Evolutionary conservation across 2,888 invertebrate genomes (phyloP).

Genomic region (Ectemnius lituratus): DNA sequence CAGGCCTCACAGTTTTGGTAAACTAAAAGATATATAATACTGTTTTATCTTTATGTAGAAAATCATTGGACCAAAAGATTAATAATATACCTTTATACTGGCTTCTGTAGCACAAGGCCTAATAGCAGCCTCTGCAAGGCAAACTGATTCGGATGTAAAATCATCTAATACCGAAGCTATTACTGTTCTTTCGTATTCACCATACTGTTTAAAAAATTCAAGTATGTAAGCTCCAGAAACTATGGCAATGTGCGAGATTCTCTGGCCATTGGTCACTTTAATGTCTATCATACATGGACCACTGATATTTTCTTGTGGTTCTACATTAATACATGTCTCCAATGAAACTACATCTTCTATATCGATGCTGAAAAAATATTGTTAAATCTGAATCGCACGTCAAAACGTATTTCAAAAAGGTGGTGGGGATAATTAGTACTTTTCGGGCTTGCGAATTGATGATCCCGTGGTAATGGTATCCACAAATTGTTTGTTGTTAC

Average conservation of each 20-base stretch:
- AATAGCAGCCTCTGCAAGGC: slow-evolving; percentile 69
- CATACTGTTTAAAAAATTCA: slow-evolving; percentile 77
- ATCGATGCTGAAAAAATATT: slow-evolving; percentile 65
- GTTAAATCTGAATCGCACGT: background rate
- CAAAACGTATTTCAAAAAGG: slow-evolving; percentile 9
- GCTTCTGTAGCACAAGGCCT: slow-evolving; percentile 69
- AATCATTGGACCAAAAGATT: background rate
- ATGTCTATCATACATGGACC: slow-evolving; percentile 71
- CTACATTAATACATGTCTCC: slow-evolving; percentile 71
- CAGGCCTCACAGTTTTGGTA: slow-evolving; percentile 70
- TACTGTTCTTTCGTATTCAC: slow-evolving; percentile 76
- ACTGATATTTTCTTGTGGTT: slow-evolving; percentile 53
- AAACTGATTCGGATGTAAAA: slow-evolving; percentile 73
- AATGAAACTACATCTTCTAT: slow-evolving; percentile 73
- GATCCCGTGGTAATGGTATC: slow-evolving; percentile 63
- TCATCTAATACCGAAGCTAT: slow-evolving; percentile 75
- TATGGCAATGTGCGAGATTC: slow-evolving; percentile 72
- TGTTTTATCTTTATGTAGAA: background rate
- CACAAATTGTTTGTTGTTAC: slow-evolving; percentile 60
- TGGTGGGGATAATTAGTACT: slow-evolving; percentile 51
- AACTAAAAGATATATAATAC: slow-evolving; percentile 66
- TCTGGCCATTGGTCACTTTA: slow-evolving; percentile 66
- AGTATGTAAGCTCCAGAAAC: slow-evolving; percentile 77
- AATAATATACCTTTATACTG: slow-evolving; percentile 67
- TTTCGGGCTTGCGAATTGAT: slow-evolving; percentile 49